Evolutionary conservation across 2,888 invertebrate genomes (phyloP), one percentile per base, ranked within the genome.

Genomic region (Dryobota labecula): DNA sequence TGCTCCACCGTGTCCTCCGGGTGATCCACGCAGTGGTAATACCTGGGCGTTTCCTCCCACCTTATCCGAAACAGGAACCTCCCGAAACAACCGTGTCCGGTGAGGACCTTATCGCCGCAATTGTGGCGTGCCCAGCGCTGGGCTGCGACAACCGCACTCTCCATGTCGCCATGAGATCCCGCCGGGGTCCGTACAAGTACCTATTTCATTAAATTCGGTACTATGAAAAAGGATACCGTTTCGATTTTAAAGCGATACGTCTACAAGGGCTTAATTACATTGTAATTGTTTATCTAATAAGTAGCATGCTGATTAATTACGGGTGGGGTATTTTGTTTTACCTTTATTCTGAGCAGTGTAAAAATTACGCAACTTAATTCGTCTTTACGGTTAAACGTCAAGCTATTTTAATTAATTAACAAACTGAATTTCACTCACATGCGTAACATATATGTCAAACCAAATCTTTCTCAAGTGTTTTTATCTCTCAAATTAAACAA

Each of bases 191-290:
- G n/a, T n/a, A n/a, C n/a, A n/a, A n/a, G 13, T 63, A 36, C 20
- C 5, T 47, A 13, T n/a, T 51, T 45, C 18, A 51, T 61, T 36
- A 47, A 54, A 78, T 70, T 53, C 15, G 38, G 9, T 24, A 43
- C 24, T 9, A 24, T 15, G n/a, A 38, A 54, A 54, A 45, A 45
- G 15, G 33, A 54, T 30, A 36, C 15, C 36, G 49, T 27, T 77
- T 47, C 51, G 24, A 77, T 63, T 75, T 47, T 56, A 70, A 63
- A 75, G 53, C 38, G 33, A 47, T 51, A 60, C 30, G 6, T 54
- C 2, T 2, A 27, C 24, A 61, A 24, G 20, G 30, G 11, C 4
- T 53, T 47, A 11, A 58, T 53, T n/a, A 11, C 47, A 45, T n/a
- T 45, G 8, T 47, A 41, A 33, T 63, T 24, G n/a, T 53, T 24